A percentile compares a stretch with the other conserved stretches of the same genome.
Conservation (phyloP, 2,888 invertebrate genomes). For the Hirudinaria manillensis region DNA sequence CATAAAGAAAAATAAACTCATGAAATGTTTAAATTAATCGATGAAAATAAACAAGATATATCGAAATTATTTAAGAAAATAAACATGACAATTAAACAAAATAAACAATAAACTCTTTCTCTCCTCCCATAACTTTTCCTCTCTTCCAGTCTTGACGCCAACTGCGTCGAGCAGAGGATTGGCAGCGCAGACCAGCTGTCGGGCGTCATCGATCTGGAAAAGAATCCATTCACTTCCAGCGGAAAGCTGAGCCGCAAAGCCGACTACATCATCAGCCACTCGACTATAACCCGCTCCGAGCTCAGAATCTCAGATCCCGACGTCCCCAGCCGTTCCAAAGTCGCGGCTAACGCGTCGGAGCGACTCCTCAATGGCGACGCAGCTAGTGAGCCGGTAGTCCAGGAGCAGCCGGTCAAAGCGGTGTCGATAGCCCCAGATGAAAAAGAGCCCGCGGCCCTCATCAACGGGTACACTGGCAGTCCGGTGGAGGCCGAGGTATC, state of each 20-base stretch:
- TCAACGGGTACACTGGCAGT: slow-evolving; percentile 4
- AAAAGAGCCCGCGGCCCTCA: background rate
- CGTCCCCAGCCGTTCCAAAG: slow-evolving; percentile 9
- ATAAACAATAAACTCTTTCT: too few relatives aligned
- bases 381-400: background rate
- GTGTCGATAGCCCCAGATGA: background rate
- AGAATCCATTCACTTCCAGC: slow-evolving; percentile 88
- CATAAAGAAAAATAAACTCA: too few relatives aligned
- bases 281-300: slow-evolving; percentile 49
- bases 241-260: slow-evolving; percentile 89
- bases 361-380: background rate
- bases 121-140: too few relatives aligned
- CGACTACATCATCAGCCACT: slow-evolving; percentile 81
- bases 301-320: slow-evolving; percentile 46
- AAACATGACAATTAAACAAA: too few relatives aligned
- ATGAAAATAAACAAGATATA: too few relatives aligned
- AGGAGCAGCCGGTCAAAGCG: background rate
- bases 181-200: background rate
- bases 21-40: too few relatives aligned
- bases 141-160: too few relatives aligned
- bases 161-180: background rate
- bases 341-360: background rate
- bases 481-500: slow-evolving; percentile 24
- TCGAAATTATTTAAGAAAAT: too few relatives aligned
- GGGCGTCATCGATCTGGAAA: slow-evolving; percentile 1